A percentile compares a stretch with the other conserved stretches of the same genome.
phyloP scores from a whole-genome alignment of 2,113 vertebrate species.

The Epinephelus lanceolatus region DNA sequence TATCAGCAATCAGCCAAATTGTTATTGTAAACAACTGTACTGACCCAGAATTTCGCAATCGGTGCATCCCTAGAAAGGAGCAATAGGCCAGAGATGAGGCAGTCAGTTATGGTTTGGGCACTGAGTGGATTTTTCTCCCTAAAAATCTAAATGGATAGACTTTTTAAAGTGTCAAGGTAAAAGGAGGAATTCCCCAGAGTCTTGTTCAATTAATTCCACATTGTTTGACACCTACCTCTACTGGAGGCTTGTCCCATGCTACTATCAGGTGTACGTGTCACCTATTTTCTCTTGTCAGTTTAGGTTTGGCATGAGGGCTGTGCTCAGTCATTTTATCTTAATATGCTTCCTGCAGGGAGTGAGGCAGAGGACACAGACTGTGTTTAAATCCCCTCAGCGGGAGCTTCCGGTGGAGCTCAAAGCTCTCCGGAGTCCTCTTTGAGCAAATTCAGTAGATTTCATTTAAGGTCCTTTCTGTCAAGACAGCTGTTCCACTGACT shows the following conservation, averaged over 20 bases:
- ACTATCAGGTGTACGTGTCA: conserved; percentile 17
- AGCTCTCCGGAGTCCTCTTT: conserved; percentile 43
- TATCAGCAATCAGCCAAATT: too few species aligned
- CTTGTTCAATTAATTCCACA: neutral
- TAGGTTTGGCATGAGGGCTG: conserved; percentile 25
- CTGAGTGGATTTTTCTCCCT: neutral
- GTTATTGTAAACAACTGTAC: too few species aligned
- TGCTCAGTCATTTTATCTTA: conserved; percentile 34
- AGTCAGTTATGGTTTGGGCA: conserved; percentile 1
- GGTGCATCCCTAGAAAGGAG: neutral
- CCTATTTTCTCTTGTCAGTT: conserved; percentile 26
- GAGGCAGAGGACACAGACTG: conserved; percentile 32
- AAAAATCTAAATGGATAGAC: neutral
- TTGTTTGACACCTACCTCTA: conserved; percentile 1
- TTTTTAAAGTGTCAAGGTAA: neutral
- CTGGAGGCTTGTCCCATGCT: neutral
- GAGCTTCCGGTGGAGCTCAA: conserved; percentile 37
- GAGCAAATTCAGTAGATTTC: conserved; percentile 37
- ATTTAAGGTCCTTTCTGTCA: conserved; percentile 27
- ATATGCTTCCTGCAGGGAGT: conserved; percentile 32
- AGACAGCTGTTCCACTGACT: conserved; percentile 14
- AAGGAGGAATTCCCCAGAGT: neutral
- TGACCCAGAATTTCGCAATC: too few species aligned
- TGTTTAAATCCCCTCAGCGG: conserved; percentile 54
- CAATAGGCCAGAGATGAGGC: conserved; percentile 7